Base-by-base conservation (phyloP, 2,888 invertebrate species). In the Coleophora deauratella region DNA sequence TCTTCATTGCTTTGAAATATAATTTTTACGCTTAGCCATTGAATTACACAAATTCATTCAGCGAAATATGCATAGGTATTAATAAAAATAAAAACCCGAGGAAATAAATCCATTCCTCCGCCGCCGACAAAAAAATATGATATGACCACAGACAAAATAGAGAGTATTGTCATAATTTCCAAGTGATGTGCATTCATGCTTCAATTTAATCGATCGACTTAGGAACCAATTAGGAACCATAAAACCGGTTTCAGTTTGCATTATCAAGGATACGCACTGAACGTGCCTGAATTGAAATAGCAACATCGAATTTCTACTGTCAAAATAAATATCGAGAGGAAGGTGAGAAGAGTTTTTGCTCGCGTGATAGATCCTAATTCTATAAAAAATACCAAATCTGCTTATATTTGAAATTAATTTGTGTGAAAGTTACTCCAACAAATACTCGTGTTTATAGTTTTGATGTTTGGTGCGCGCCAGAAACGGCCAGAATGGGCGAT, bases 401-500 rank as follows among this genome's bases (percentile, higher is more conserved):
- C 52, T 54, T 47, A 56, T 62, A 51, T 59, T 55, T 55, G 3
- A 21, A 21, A 21, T 21, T 21, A 57, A 55, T 58, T 67, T 60
- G 52, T 59, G 59, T 69, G 61, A 66, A 69, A 72, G 54, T 56
- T 62, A 45, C 50, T 50, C 50, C 50, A 44, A 46, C 49, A 57
- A 54, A 55, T 55, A 49, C 49, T 52, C 44, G 54, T 48, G 49
- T 49, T 52, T 47, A 44, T 33, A 43, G 42, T 43, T 50, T 55
- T 49, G 34, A 45, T 50, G 49, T 47, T 47, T 40, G 27, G 57
- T 64, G 62, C 64, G 61, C 52, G 55, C 57, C 53, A 53, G 55
- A 52, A 64, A 59, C 63, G 50, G 66, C 55, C 66, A 86, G 78
- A 76, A 88, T 87, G 86, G 79, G 85, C 72, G 87, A 88, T 59